Base-by-base conservation (phyloP, 1,140 invertebrate species). In the Pogonomyrmex barbatus region DNA sequence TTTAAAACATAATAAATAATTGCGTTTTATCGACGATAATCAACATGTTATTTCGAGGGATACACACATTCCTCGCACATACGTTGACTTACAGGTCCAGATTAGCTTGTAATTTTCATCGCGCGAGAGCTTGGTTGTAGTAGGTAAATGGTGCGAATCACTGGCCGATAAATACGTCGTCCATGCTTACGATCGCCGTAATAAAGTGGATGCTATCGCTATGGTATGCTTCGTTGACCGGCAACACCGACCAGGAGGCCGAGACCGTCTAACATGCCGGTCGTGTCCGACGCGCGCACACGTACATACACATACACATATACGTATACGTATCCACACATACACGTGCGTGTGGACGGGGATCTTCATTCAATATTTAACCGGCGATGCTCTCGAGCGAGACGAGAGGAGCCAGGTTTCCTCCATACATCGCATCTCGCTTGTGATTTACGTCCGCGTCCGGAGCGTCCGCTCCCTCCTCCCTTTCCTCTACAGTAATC, bases 371-470 rank as follows among this genome's bases (percentile, higher is more conserved):
- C 75, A 78, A 78, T 78, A 78, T 78, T 78, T 67, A 79, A 79
- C 47, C 62, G 78, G 42, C 70, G 63, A 70, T 39, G 24, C 47
- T 65, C 42, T 65, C 45, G 52, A 56, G 47, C 87, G 58, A 76
- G 77, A 65, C 71, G 70, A 75, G 36, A 52, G 65, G 47, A 54
- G 77, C 45, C 45, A 52, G 47, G 58, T 73, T 88, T 75, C 45
- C 79, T 85, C 81, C 58, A 85, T 87, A 60, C 65, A n/a, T 77
- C 54, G 76, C 60, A 42, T 47, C 36, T 42, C 45, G 42, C 17
- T 14, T 36, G 88, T 88, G 88, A 89, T 89, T 89, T 89, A 89
- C 88, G 88, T 52, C 30, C 86, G 63, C 73, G 54, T 88, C 24
- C 60, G 30, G 58, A 71, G 42, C 63, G 58, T 30, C 24, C 39